Evolutionary conservation across 2,888 invertebrate genomes (phyloP).

Genomic region (Macaria notata): DNA sequence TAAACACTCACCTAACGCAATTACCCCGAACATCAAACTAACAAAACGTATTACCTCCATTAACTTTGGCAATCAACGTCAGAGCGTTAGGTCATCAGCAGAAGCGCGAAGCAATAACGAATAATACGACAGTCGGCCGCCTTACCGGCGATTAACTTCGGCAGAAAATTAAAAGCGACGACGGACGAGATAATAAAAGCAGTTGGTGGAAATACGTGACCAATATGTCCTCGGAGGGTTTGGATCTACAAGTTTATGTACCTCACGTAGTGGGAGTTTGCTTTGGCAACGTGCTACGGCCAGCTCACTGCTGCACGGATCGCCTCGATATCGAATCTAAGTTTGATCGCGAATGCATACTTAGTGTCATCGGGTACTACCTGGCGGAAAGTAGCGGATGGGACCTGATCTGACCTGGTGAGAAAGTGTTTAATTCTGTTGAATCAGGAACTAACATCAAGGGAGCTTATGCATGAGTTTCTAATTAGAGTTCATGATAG

Average conservation of each 20-base stretch:
- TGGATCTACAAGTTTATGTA: constrained; percentile 57
- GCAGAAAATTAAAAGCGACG: constrained; percentile 71
- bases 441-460: no score
- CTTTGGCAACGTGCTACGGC: constrained; percentile 70
- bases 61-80: constrained; percentile 30
- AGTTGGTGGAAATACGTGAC: constrained; percentile 71
- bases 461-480: no score
- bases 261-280: constrained; percentile 73
- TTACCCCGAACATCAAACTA: constrained; percentile 22
- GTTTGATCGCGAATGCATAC: constrained; percentile 56
- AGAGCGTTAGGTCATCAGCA: constrained; percentile 38
- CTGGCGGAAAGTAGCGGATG: not conserved
- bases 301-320: constrained; percentile 57
- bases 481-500: no score
- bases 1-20: constrained; percentile 13
- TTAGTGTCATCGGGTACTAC: constrained; percentile 42
- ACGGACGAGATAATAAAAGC: constrained; percentile 67
- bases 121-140: constrained; percentile 53
- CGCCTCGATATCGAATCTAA: constrained; percentile 65
- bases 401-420: no score
- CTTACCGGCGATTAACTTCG: constrained; percentile 62
- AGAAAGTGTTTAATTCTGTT: no score
- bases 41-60: constrained; percentile 19
- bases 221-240: constrained; percentile 69
- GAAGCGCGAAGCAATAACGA: constrained; percentile 54